Conservation (phyloP, 2,888 invertebrate species). For the Beris morrisii region DNA sequence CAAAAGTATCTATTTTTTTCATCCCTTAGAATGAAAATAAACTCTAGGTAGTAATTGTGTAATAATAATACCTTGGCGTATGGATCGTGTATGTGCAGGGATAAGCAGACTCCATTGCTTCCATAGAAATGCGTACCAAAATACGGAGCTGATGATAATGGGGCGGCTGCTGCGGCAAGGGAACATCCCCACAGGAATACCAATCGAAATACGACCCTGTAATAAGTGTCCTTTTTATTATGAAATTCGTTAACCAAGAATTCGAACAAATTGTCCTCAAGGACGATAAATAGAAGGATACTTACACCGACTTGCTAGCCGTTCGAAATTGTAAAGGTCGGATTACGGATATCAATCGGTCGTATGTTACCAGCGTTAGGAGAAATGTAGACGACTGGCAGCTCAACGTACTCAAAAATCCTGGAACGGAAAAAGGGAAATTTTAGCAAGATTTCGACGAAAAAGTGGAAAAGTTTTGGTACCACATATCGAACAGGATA, state of each 20-base stretch:
- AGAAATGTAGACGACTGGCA: constrained; percentile 65
- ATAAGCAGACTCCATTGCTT: constrained; percentile 63
- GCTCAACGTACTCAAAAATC: constrained; percentile 63
- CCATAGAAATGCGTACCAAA: constrained; percentile 63
- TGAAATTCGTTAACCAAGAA: too few relatives aligned
- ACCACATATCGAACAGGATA: constrained; percentile 62
- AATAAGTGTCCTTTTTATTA: background rate
- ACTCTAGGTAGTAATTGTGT: constrained; percentile 32
- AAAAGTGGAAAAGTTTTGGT: background rate
- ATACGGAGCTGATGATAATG: constrained; percentile 58
- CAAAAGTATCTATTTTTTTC: background rate
- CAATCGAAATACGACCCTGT: constrained; percentile 58
- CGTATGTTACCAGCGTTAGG: constrained; percentile 64
- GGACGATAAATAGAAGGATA: background rate
- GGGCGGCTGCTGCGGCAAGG: constrained; percentile 57
- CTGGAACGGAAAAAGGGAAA: constrained; percentile 46
- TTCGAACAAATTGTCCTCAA: too few relatives aligned
- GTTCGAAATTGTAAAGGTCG: constrained; percentile 58
- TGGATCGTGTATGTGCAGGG: constrained; percentile 64
- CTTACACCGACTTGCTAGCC: constrained; percentile 47
- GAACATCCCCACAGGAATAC: constrained; percentile 59
- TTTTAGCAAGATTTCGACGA: background rate
- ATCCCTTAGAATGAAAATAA: background rate
- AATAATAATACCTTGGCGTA: constrained; percentile 57
- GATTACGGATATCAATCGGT: constrained; percentile 64